Base-by-base conservation (phyloP, 1,140 invertebrate genomes). In the Polypedilum pembai region DNA sequence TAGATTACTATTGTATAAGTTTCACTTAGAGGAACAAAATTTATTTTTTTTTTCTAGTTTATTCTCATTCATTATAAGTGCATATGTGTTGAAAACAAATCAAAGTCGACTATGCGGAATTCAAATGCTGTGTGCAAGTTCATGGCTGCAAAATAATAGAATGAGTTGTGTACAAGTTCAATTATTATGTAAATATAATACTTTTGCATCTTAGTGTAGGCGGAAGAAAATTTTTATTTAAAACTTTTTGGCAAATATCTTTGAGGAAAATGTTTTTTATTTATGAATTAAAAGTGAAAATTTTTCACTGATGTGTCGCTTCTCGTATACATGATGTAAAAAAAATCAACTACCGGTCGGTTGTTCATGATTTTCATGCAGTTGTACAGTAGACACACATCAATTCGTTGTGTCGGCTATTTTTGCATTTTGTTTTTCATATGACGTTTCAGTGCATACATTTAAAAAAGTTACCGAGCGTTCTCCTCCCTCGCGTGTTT, bases 121-220 rank as follows among this genome's bases (percentile, higher is more conserved):
- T 56, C n/a, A 56, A 56, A n/a, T n/a, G 12, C 45, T 56, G 10
- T 33, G 45, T 56, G 45, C 45, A 56, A 56, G 45, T 56, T 56
- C 45, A 56, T 56, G 45, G 45, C 45, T 56, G 45, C 5, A 33
- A 33, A 33, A 33, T 33, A 56, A 15, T n/a, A 56, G 12, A 56
- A 15, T 56, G 45, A 56, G 45, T 12, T 56, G 8, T n/a, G 8
- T n/a, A n/a, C 45, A 56, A 56, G 45, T 56, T 56, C 45, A 56
- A 56, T 15, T 56, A 56, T 56, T 56, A 56, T 56, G 45, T n/a
- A 56, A 56, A 56, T 56, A 56, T 56, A 15, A 56, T 56, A 45
- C 15, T 45, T 45, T n/a, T 45, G 8, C 41, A 12, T 56, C n/a
- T 56, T n/a, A 15, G 8, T 15, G 45, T 56, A 56, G 45, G 45